A percentile compares a stretch with the other conserved stretches of the same genome.
Evolutionary conservation across 2,888 invertebrate species (phyloP).

Genomic region (Muschampia plurimacula): DNA sequence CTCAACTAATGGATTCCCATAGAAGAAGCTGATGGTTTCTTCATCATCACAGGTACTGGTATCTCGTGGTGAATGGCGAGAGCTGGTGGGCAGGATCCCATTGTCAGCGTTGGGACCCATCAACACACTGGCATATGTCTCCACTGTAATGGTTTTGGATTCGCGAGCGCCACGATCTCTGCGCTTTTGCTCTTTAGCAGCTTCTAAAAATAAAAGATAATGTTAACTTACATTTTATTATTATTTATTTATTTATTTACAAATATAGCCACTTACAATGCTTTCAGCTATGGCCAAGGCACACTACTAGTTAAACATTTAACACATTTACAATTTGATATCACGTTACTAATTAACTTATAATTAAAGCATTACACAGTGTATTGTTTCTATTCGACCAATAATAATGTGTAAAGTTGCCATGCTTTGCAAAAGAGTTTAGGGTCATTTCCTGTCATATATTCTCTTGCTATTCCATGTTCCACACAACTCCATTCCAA

Average conservation of each 20-base stretch:
- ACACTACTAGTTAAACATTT: too few species aligned
- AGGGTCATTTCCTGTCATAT: too few species aligned
- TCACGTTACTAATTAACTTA: too few species aligned
- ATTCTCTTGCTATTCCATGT: not conserved
- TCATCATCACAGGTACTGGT: conserved; percentile 65
- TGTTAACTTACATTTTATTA: too few species aligned
- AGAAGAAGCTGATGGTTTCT: conserved; percentile 92
- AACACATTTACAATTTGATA: too few species aligned
- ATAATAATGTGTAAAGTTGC: too few species aligned
- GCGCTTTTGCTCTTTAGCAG: conserved; percentile 74
- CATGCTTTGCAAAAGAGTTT: too few species aligned
- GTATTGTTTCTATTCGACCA: too few species aligned
- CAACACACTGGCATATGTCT: conserved; percentile 90
- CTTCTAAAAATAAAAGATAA: conserved; percentile 55
- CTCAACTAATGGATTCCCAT: conserved; percentile 98
- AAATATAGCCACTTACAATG: too few species aligned
- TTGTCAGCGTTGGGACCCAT: conserved; percentile 81
- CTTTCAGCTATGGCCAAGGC: too few species aligned
- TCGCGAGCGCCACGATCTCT: conserved; percentile 89
- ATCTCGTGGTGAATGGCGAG: conserved; percentile 82
- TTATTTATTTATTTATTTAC: too few species aligned
- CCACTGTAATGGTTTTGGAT: conserved; percentile 90
- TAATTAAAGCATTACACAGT: too few species aligned
- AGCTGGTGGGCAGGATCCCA: conserved; percentile 87
- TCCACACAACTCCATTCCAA: not conserved